Evolutionary conservation across 2,797 vertebrate species (phyloP).

Genomic region (Lagorchestes hirsutus): DNA sequence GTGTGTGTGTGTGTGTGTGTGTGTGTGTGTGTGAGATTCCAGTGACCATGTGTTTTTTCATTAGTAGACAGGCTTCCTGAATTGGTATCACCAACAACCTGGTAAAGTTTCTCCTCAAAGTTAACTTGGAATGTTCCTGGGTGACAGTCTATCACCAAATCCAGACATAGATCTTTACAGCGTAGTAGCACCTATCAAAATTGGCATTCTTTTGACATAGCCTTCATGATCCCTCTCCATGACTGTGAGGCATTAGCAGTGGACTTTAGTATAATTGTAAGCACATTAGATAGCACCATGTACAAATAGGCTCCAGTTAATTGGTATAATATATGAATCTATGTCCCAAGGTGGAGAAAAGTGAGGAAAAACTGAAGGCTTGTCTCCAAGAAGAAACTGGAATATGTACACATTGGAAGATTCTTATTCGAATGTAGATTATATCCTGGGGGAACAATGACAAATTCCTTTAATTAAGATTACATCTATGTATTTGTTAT

Average conservation of each 20-base stretch:
- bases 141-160: neutral
- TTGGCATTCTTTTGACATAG: neutral
- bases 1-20: too few relatives aligned
- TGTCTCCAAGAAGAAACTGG: neutral
- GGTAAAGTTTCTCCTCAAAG: neutral
- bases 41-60: neutral
- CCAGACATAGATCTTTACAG: neutral
- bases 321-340: neutral
- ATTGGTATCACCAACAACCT: neutral
- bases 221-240: neutral
- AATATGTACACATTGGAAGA: neutral
- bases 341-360: neutral
- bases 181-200: neutral
- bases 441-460: neutral
- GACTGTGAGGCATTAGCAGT: neutral
- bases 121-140: neutral
- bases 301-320: neutral
- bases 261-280: neutral
- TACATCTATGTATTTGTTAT: conserved; percentile 13
- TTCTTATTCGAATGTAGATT: neutral
- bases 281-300: neutral
- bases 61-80: neutral
- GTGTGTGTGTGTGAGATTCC: neutral
- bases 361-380: neutral
- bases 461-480: conserved; percentile 33